Evolutionary conservation across 2,888 invertebrate genomes (phyloP), one percentile per base, ranked within the genome.

Genomic region (Rhamphomyia laevipes): DNA sequence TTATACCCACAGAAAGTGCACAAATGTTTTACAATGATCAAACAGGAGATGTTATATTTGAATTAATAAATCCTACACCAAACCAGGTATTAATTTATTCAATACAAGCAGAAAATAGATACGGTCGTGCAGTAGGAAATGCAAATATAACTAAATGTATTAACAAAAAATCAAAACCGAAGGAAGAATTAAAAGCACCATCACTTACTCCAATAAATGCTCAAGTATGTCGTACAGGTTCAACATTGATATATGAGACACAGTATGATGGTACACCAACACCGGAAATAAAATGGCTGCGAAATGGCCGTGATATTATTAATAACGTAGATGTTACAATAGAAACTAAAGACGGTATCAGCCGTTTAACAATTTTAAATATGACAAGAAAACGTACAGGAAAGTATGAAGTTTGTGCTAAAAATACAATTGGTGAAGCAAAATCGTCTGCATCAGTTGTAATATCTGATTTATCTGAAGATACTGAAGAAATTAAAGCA

Each of bases 351-450:
- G 77, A 81, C 51, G 80, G 75, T 43, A 77, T 73, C 53, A 84
- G 86, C 1, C 77, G 71, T 41, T 70, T 90, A 23, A 76, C 70
- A 56, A 78, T 91, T 51, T 72, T 75, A 35, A 80, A 84, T 55
- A 76, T 79, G 58, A 78, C 79, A 41, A 83, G 82, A 64, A 83
- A 83, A 61, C 84, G 87, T 63, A 77, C 79, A 51, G 94, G 94
- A 27, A 90, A 89, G 68, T 94, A 92, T 68, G 91, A 92, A 74
- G 82, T 91, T 13, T 74, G 83, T 23, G 82, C 88, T n/a, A 77
- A 81, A 59, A 88, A 87, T 69, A 76, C 78, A 51, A 81, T 78
- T 43, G 84, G 89, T 12, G 82, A 87, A 62, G 85, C 84, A 2
- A 81, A 85, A 61, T 82, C 88, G 33, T 85, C 86, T 4, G 84